Evolutionary conservation across 2,888 invertebrate genomes (phyloP).

Genomic region (Coelopa pilipes): DNA sequence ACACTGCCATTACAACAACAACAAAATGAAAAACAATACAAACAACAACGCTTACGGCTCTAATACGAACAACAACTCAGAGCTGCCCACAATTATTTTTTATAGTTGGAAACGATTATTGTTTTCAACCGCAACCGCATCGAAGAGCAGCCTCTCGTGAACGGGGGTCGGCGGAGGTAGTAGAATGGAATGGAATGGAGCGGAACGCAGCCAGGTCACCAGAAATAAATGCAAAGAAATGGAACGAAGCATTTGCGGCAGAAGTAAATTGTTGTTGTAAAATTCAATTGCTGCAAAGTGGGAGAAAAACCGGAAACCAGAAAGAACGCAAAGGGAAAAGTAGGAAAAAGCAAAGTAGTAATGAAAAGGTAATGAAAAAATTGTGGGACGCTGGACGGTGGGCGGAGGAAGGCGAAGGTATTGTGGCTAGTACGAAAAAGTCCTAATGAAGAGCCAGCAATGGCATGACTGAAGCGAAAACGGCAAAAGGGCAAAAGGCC

Average conservation of each 20-base stretch:
- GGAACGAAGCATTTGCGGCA: too few relatives aligned
- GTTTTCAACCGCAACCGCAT: slow-evolving; percentile 34
- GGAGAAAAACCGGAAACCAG: background rate
- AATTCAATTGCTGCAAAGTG: slow-evolving; percentile 41
- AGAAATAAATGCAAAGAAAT: too few relatives aligned
- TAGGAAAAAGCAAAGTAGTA: background rate
- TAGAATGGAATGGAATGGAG: too few relatives aligned
- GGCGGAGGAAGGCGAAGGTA: slow-evolving; percentile 1
- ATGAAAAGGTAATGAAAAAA: background rate
- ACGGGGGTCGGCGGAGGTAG: too few relatives aligned
- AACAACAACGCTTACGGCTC: background rate
- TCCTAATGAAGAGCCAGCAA: background rate
- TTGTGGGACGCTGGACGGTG: too few relatives aligned
- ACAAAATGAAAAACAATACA: background rate
- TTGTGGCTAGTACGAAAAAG: background rate
- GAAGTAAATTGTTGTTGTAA: slow-evolving; percentile 35
- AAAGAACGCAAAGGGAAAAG: background rate
- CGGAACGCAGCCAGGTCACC: too few relatives aligned
- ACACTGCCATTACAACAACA: too few relatives aligned
- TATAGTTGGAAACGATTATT: slow-evolving; percentile 36
- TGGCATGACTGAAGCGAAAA: background rate
- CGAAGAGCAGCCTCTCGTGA: background rate
- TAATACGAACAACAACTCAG: slow-evolving; percentile 13
- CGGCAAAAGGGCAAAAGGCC: background rate
- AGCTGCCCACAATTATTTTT: slow-evolving; percentile 32